phyloP scores from a whole-genome alignment of 2,113 vertebrate species.

The Neotragus pygmaeus region DNA sequence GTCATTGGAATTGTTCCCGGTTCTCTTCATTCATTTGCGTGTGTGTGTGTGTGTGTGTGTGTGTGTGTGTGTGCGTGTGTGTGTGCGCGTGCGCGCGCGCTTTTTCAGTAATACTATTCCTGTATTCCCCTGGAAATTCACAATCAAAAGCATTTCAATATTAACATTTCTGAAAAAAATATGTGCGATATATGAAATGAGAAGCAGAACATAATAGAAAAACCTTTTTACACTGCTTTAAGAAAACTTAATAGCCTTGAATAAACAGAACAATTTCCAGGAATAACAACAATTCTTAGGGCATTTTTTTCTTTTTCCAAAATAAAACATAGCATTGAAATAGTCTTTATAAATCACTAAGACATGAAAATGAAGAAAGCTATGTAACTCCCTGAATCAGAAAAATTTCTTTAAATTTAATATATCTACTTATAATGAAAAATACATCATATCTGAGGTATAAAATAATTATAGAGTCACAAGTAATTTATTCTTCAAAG shows the following conservation, averaged over 20 bases:
- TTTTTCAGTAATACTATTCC: slow-evolving; percentile 55
- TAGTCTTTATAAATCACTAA: slow-evolving; percentile 63
- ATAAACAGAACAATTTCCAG: slow-evolving; percentile 65
- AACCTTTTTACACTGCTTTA: slow-evolving; percentile 46
- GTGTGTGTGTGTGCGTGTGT: background rate
- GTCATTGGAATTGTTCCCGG: slow-evolving; percentile 68
- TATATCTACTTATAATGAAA: slow-evolving; percentile 55
- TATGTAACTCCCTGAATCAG: slow-evolving; percentile 53
- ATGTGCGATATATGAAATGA: slow-evolving; percentile 58
- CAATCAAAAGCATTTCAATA: slow-evolving; percentile 63
- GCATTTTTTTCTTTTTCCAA: slow-evolving; percentile 14
- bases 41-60: background rate
- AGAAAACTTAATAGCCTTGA: slow-evolving; percentile 61
- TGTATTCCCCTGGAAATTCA: slow-evolving; percentile 53
- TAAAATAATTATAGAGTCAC: slow-evolving; percentile 63
- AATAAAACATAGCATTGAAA: slow-evolving; percentile 56
- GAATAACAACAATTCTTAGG: slow-evolving; percentile 56
- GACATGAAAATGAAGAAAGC: slow-evolving; percentile 62
- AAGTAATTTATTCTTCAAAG: slow-evolving; percentile 65
- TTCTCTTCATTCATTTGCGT: background rate
- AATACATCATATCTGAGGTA: slow-evolving; percentile 56
- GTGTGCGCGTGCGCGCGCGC: too few species aligned
- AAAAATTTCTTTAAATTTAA: slow-evolving; percentile 20
- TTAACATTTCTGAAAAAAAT: slow-evolving; percentile 53
- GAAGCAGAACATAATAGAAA: slow-evolving; percentile 67